Evolutionary conservation across 1,140 invertebrate genomes (phyloP), one percentile per base, ranked within the genome.

Genomic region (Lasaia peninsularis): DNA sequence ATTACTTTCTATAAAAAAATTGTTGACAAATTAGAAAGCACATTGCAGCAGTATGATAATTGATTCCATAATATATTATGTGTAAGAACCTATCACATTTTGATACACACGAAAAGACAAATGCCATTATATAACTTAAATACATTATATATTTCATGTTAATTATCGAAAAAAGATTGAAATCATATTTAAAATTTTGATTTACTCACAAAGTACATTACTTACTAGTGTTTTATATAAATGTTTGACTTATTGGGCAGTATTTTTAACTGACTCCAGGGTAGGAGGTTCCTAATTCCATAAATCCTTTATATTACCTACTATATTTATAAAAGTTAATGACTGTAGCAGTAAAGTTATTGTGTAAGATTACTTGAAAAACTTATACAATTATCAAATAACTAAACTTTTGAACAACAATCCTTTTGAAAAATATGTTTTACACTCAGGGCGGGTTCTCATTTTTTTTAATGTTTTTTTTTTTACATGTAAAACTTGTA

Each of bases 1-100:
- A 96, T 98, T 33, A 92, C 92, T 34, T 99, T 99, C 89, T 98
- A 99, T 89, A 93, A 96, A 83, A 95, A 95, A 65, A 92, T 95
- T 60, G 93, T 95, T 28, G 86, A 91, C 44, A 94, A 93, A 76
- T 80, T 95, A 34, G 86, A 90, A 76, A 68, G 48, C 49, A 88
- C 88, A 14, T 63, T 90, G 3, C 72, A 75, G 44, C 83, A 86
- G 35, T 90, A 77, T 70, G 85, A 89, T 63, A 78, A 88, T 51
- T 86, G 83, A 52, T 63, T 18, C 12, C 21, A 28, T 16, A 11
- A 18, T 10, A 44, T 18, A 44, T 20, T 9, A 10, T 44, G 37
- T 20, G 18, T 18, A 34, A 55, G n/a, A 40, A 28, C 28, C 11
- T 40, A 44, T 31, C 21, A 55, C 24, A 14, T 40, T 55, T 40